Percentiles rank a stretch among this genome's conserved stretches.
These are phyloP conservation scores for Trachymyrmex septentrionalis DNA, from an alignment of 1,140 invertebrate species.

Conservation along the genomic window DNA sequence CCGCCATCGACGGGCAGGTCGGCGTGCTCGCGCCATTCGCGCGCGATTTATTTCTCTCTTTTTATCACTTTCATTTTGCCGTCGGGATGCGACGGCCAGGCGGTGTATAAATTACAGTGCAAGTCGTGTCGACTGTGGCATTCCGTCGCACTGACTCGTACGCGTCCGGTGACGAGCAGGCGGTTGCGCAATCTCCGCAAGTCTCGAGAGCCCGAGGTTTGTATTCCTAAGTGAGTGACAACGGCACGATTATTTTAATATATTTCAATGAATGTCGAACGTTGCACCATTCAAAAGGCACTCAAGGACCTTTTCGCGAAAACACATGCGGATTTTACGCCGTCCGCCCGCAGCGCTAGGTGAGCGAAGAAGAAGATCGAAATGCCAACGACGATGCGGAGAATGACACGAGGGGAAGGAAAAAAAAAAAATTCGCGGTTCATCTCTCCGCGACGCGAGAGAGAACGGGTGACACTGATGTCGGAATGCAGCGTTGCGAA, in stretches of 20 bases:
- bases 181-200: conserved; percentile 63
- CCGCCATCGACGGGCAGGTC: conserved; percentile 12
- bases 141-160: conserved; percentile 46
- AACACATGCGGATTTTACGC: conserved; percentile 19
- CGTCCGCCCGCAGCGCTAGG: neutral
- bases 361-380: neutral
- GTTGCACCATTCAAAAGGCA: conserved; percentile 45
- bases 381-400: neutral
- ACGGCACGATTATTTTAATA: conserved; percentile 68
- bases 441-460: conserved; percentile 55
- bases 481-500: conserved; percentile 38
- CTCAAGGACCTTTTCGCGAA: conserved; percentile 26
- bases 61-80: conserved; percentile 66
- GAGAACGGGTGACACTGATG: conserved; percentile 63
- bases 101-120: conserved; percentile 69
- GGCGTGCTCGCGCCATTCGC: conserved; percentile 15
- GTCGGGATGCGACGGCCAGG: conserved; percentile 47
- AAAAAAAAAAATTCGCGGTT: conserved; percentile 23
- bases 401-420: neutral
- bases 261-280: conserved; percentile 65
- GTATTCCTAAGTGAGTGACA: conserved; percentile 68
- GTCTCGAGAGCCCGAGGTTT: conserved; percentile 62
- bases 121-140: conserved; percentile 44
- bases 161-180: conserved; percentile 24
- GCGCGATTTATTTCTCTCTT: conserved; percentile 56